A percentile compares a stretch with the other conserved stretches of the same genome.
Evolutionary conservation across 2,888 invertebrate genomes (phyloP).

Genomic region (Caenorhabditis angaria): DNA sequence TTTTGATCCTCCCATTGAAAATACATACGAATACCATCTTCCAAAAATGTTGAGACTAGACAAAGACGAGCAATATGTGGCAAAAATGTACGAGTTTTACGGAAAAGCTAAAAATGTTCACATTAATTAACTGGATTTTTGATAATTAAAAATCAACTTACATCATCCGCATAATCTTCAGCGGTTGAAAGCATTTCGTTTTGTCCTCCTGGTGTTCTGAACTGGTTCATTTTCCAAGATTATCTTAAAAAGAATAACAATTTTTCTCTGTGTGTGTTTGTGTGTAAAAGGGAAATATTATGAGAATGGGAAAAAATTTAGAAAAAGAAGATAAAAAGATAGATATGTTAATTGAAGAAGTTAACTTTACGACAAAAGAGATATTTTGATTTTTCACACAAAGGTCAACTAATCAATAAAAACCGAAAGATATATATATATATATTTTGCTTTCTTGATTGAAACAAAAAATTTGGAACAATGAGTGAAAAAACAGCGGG

Average conservation of each 20-base stretch:
- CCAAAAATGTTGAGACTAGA: conserved; percentile 96
- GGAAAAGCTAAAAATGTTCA: conserved; percentile 64
- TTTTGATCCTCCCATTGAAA: conserved; percentile 80
- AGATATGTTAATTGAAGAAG: conserved; percentile 2
- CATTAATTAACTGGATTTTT: background rate
- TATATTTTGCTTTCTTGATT: background rate
- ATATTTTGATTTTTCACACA: background rate
- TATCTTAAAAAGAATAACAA: background rate
- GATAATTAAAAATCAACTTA: conserved; percentile 37
- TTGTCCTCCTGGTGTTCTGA: conserved; percentile 51
- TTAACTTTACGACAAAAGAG: conserved; percentile 11
- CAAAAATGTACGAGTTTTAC: conserved; percentile 78
- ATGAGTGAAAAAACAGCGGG: background rate
- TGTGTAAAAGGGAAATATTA: background rate
- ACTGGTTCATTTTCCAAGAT: conserved; percentile 52
- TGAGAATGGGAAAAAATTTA: background rate
- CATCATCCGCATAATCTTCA: conserved; percentile 70
- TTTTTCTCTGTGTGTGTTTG: background rate
- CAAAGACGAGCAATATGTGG: conserved; percentile 95
- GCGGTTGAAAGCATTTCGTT: conserved; percentile 60
- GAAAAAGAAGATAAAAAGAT: conserved; percentile 6
- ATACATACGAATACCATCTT: conserved; percentile 99
- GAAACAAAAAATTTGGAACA: conserved; percentile 4
- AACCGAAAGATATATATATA: background rate
- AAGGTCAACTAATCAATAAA: conserved; percentile 5